Evolutionary conservation across 2,113 vertebrate genomes (phyloP).

Genomic region (Hymenochirus boettgeri): DNA sequence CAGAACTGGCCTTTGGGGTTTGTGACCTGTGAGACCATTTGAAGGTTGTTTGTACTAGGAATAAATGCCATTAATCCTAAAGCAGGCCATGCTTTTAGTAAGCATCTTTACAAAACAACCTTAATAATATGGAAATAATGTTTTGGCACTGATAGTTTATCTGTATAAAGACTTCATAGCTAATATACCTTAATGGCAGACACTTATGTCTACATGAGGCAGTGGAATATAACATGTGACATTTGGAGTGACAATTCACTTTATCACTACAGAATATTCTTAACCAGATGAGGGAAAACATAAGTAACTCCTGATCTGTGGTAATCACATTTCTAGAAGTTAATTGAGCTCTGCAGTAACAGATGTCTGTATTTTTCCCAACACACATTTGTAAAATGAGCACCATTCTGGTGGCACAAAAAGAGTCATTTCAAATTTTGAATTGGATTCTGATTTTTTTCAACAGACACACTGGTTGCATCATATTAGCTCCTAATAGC

Average conservation of each 20-base stretch:
- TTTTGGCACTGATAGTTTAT: too few species aligned
- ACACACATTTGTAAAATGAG: slow-evolving; percentile 26
- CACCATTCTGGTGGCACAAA: slow-evolving; percentile 13
- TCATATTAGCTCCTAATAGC: too few species aligned
- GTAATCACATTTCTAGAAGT: slow-evolving; percentile 11
- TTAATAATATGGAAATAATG: too few species aligned
- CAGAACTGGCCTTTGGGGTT: too few species aligned
- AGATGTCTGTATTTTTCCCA: slow-evolving; percentile 40
- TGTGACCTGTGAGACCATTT: too few species aligned
- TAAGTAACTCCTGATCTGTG: slow-evolving; percentile 4
- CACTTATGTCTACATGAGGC: background rate
- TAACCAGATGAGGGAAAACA: slow-evolving; percentile 10
- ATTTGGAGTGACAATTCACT: slow-evolving; percentile 26
- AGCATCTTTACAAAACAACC: too few species aligned
- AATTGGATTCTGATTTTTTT: background rate
- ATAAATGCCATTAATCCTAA: too few species aligned
- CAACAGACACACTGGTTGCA: too few species aligned
- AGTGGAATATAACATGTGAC: slow-evolving; percentile 7
- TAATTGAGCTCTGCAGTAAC: slow-evolving; percentile 53
- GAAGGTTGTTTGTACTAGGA: too few species aligned
- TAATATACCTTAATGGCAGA: background rate
- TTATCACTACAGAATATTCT: slow-evolving; percentile 33
- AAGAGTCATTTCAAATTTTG: background rate
- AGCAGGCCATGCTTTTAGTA: too few species aligned
- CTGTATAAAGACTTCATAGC: too few species aligned